These are phyloP conservation scores for Pandemis corylana DNA, from an alignment of 2,888 invertebrate species.

Conservation along the genomic window DNA sequence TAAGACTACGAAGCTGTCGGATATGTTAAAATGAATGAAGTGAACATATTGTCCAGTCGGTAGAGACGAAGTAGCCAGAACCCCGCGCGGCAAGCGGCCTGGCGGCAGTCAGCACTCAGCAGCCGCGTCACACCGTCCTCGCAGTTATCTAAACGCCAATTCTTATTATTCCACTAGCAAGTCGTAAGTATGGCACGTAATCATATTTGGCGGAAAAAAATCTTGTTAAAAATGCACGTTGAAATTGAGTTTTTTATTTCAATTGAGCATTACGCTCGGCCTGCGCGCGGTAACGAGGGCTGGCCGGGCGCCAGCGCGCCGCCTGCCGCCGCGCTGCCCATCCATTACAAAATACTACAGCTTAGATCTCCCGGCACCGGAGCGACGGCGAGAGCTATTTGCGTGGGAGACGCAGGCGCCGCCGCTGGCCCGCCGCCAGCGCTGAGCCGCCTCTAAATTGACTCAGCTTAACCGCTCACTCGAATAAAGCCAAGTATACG, in stretches of 20 bases:
- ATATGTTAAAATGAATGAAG: too few species aligned
- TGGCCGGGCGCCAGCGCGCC: not conserved
- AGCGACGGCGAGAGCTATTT: not conserved
- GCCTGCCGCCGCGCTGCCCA: slow-evolving; percentile 1
- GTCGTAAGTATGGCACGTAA: not conserved
- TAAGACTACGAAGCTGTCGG: too few species aligned
- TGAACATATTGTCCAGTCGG: too few species aligned
- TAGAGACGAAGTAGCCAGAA: too few species aligned
- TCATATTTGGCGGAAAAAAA: not conserved
- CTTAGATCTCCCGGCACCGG: not conserved
- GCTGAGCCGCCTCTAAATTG: slow-evolving; percentile 45
- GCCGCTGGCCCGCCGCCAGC: slow-evolving; percentile 46
- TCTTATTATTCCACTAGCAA: not conserved
- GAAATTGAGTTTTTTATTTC: slow-evolving; percentile 23
- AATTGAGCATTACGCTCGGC: slow-evolving; percentile 11
- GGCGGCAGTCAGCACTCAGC: too few species aligned
- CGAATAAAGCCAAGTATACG: not conserved
- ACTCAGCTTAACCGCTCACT: slow-evolving; percentile 14
- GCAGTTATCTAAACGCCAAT: too few species aligned
- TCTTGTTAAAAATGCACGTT: not conserved
- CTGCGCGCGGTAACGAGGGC: slow-evolving; percentile 5
- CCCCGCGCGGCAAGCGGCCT: too few species aligned
- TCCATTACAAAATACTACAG: not conserved
- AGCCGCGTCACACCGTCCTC: too few species aligned
- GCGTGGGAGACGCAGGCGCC: slow-evolving; percentile 41